Percentiles rank a stretch among this genome's conserved stretches.
Conservation (phyloP, 2,797 vertebrate genomes). For the Hypotaenidia philippensis region DNA sequence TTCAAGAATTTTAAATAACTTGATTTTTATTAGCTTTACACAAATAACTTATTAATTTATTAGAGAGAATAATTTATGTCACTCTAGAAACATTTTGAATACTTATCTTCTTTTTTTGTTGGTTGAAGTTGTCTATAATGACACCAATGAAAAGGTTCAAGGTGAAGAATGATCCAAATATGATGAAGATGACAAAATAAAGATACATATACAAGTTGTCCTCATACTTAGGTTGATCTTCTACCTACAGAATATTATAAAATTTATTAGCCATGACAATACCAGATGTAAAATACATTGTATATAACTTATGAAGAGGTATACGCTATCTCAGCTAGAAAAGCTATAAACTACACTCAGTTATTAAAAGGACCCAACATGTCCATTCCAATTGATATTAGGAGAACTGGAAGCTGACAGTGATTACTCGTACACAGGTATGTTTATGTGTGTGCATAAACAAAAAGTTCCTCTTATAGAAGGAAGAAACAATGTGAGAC, state of each 20-base stretch:
- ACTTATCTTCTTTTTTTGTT: slow-evolving; percentile 99
- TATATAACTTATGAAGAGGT: neutral
- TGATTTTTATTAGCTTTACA: neutral
- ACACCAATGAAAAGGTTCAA: slow-evolving; percentile 99
- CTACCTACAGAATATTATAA: slow-evolving; percentile 77
- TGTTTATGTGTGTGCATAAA: neutral
- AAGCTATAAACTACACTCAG: neutral
- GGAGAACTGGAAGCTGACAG: neutral
- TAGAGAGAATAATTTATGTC: neutral
- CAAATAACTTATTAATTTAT: neutral
- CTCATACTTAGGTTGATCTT: slow-evolving; percentile 91
- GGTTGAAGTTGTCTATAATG: slow-evolving; percentile 99
- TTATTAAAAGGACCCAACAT: neutral
- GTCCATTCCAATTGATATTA: neutral
- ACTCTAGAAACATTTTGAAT: slow-evolving; percentile 49
- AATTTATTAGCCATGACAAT: neutral
- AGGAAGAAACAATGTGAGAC: neutral
- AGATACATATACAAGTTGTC: slow-evolving; percentile 90
- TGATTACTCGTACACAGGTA: neutral
- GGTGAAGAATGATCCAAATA: slow-evolving; percentile 98
- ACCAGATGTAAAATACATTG: neutral
- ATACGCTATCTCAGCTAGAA: neutral
- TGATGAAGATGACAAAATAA: slow-evolving; percentile 98
- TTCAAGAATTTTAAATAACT: neutral
- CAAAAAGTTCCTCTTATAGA: neutral